phyloP scores from a whole-genome alignment of 1,140 invertebrate genomes.

The Caenorhabditis briggsae region DNA sequence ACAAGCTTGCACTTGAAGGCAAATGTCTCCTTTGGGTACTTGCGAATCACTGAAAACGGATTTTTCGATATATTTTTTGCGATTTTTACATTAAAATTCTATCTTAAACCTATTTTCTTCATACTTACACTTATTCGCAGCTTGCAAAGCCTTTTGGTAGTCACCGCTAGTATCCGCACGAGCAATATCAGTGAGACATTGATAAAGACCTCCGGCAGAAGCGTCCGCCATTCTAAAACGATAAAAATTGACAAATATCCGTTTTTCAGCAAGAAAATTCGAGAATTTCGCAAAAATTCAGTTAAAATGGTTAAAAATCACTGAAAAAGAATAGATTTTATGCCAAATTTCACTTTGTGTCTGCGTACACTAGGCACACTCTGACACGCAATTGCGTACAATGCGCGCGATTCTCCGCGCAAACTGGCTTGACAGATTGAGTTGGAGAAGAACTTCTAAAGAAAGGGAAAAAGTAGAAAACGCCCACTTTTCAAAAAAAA shows the following conservation, averaged over 20 bases:
- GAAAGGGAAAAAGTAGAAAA: background rate
- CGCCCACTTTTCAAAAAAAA: background rate
- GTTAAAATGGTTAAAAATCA: background rate
- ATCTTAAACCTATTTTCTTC: background rate
- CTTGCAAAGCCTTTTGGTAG: constrained; percentile 58
- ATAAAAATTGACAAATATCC: background rate
- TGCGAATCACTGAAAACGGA: constrained; percentile 57
- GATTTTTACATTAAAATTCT: background rate
- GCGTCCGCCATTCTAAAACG: constrained; percentile 48
- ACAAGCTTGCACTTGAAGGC: constrained; percentile 62
- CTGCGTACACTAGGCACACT: background rate
- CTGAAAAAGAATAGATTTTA: no score
- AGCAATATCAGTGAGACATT: constrained; percentile 57
- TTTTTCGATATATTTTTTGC: background rate
- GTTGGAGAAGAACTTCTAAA: background rate
- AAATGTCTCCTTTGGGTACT: constrained; percentile 55
- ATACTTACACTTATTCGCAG: constrained; percentile 60
- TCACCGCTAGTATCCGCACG: constrained; percentile 53
- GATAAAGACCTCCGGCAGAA: constrained; percentile 58
- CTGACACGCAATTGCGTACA: background rate
- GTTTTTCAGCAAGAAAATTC: background rate
- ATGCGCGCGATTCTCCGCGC: background rate
- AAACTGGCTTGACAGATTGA: background rate
- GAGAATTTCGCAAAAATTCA: background rate
- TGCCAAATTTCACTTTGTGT: constrained; percentile 34